phyloP scores from a whole-genome alignment of 2,888 invertebrate species.

The Emmelina monodactyla region DNA sequence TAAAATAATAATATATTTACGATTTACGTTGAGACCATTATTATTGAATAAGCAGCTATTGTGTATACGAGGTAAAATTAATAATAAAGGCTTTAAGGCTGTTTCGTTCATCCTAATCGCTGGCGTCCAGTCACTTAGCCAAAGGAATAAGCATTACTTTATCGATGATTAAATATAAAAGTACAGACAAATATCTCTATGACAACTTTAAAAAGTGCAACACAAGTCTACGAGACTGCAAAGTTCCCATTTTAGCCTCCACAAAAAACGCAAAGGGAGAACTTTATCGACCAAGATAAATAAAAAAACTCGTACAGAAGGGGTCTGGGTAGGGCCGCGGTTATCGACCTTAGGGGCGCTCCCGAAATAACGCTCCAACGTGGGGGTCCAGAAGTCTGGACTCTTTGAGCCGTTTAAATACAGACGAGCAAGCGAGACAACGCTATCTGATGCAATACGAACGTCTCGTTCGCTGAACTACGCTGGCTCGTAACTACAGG shows the following conservation, averaged over 20 bases:
- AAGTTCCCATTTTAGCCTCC: background rate
- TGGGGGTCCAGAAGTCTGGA: constrained; percentile 30
- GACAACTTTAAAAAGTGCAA: too few species aligned
- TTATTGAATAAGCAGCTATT: too few species aligned
- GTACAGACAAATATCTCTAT: too few species aligned
- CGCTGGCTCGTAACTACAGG: background rate
- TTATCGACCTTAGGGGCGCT: constrained; percentile 34
- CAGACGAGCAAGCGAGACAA: background rate
- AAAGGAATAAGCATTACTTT: too few species aligned
- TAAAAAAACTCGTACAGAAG: constrained; percentile 21
- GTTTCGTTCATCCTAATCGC: too few species aligned
- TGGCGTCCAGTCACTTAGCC: too few species aligned
- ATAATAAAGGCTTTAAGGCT: too few species aligned
- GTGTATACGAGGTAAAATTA: too few species aligned
- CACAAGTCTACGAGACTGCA: too few species aligned
- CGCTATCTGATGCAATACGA: background rate
- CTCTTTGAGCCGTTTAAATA: background rate
- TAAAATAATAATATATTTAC: too few species aligned
- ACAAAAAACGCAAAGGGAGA: constrained; percentile 13
- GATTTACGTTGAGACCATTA: too few species aligned
- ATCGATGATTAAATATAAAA: too few species aligned
- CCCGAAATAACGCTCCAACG: constrained; percentile 31
- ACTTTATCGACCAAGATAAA: constrained; percentile 18
- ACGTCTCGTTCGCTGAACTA: background rate
- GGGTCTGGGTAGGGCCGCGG: constrained; percentile 21